These are phyloP conservation scores for Porites australiensis DNA, from an alignment of 64 coral and sea anemone genomes.

Conservation along the genomic window DNA sequence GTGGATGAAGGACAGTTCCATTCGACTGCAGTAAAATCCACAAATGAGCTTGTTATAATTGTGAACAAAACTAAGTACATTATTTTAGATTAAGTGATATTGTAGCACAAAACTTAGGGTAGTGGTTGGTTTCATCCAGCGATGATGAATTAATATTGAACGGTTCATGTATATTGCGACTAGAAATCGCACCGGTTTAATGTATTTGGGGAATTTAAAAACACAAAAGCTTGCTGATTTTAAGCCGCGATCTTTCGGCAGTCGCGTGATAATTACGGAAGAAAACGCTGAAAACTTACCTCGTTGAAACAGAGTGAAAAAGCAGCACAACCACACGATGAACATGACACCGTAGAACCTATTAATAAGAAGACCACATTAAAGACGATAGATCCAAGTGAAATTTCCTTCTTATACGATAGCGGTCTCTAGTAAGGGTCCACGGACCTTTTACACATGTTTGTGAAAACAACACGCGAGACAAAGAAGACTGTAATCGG, in stretches of 20 bases:
- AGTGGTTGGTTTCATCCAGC: not conserved
- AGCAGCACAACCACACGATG: slow-evolving; percentile 49
- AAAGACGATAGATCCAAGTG: not conserved
- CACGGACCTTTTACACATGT: slow-evolving; percentile 57
- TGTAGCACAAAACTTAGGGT: not conserved
- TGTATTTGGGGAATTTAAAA: not conserved
- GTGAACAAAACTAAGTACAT: not conserved
- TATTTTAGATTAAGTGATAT: not conserved
- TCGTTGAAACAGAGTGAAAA: slow-evolving; percentile 39
- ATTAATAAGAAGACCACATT: not conserved
- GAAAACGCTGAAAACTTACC: slow-evolving; percentile 63
- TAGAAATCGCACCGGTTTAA: slow-evolving; percentile 6
- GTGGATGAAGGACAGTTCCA: not conserved
- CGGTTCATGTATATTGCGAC: not conserved
- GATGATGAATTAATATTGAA: not conserved
- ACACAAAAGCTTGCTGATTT: not conserved
- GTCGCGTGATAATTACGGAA: not conserved
- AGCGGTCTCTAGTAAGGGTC: not conserved
- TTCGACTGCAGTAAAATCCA: not conserved
- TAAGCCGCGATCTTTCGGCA: not conserved
- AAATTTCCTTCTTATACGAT: not conserved
- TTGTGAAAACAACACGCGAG: slow-evolving; percentile 51
- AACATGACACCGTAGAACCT: slow-evolving; percentile 46
- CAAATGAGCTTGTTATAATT: not conserved
- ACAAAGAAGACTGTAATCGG: slow-evolving; percentile 34